Conservation (phyloP, 1,140 invertebrate species). For the Phymastichus coffea region DNA sequence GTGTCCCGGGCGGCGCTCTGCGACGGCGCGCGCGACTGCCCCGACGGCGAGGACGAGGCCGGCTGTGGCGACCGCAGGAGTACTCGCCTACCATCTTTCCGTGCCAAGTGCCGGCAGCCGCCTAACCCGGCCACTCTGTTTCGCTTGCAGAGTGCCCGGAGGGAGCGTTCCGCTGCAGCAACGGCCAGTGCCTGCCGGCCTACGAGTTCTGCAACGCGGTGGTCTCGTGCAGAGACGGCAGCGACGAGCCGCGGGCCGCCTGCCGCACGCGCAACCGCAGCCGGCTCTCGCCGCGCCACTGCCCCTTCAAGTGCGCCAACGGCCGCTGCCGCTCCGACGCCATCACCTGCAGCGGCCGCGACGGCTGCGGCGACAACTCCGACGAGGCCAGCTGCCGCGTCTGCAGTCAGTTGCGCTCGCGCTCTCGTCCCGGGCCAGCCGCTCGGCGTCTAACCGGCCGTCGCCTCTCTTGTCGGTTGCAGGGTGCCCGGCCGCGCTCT, state of each 20-base stretch:
- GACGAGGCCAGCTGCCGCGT: conserved; percentile 82
- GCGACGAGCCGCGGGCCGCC: conserved; percentile 76
- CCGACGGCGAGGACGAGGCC: conserved; percentile 77
- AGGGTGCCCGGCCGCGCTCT: too few species aligned
- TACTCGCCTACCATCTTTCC: too few species aligned
- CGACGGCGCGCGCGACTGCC: conserved; percentile 77
- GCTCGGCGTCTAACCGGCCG: too few species aligned
- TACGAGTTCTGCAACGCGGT: conserved; percentile 91
- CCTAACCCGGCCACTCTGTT: too few species aligned
- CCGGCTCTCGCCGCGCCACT: conserved; percentile 49
- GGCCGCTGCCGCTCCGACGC: conserved; percentile 83
- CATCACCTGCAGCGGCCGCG: conserved; percentile 81
- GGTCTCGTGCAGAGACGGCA: conserved; percentile 79
- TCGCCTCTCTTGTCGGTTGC: too few species aligned
- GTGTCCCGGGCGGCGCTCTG: conserved; percentile 74
- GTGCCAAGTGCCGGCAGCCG: too few species aligned
- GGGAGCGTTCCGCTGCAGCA: conserved; percentile 77
- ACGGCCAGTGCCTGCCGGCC: conserved; percentile 82
- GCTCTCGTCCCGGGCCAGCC: too few species aligned
- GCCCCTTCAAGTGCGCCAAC: conserved; percentile 80
- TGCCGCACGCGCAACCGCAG: conserved; percentile 60
- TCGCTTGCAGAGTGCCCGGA: conserved; percentile 68
- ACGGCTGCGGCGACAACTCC: conserved; percentile 86
- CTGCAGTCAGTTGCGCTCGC: conserved; percentile 69
- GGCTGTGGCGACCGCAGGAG: conserved; percentile 66